These are phyloP conservation scores for Planococcus citri DNA, from an alignment of 1,140 invertebrate genomes.

Conservation along the genomic window DNA sequence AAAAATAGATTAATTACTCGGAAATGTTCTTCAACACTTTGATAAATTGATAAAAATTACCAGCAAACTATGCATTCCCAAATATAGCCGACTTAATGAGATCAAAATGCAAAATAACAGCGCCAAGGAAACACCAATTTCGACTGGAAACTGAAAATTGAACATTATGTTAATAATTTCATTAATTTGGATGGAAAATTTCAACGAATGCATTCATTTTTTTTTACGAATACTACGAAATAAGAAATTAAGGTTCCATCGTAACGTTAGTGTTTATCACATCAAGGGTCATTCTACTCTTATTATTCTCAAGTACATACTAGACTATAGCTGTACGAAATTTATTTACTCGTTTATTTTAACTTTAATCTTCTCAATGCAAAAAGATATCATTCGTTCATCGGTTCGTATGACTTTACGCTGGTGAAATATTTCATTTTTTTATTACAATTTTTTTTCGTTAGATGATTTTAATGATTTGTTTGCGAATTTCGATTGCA, in stretches of 20 bases:
- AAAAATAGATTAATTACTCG: constrained; percentile 13
- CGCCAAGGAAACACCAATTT: constrained; percentile 36
- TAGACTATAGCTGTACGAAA: too few relatives aligned
- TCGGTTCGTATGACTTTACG: too few relatives aligned
- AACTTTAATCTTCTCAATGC: too few relatives aligned
- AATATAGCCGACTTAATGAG: constrained; percentile 71
- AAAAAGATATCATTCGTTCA: too few relatives aligned
- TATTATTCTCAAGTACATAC: too few relatives aligned
- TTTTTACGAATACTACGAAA: background rate
- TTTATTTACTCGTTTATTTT: too few relatives aligned
- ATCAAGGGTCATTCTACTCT: too few relatives aligned
- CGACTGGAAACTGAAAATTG: constrained; percentile 39
- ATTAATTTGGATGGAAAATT: background rate
- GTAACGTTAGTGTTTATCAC: too few relatives aligned
- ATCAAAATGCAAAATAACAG: constrained; percentile 57
- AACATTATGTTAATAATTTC: constrained; percentile 6
- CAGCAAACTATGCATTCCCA: constrained; percentile 84
- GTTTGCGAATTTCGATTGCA: too few relatives aligned
- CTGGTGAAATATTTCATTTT: too few relatives aligned
- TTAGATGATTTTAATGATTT: too few relatives aligned
- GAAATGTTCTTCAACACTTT: constrained; percentile 15
- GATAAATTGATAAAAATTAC: constrained; percentile 34
- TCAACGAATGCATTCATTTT: background rate
- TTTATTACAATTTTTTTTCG: too few relatives aligned
- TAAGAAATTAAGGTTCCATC: background rate